These are phyloP conservation scores for Pterocles orientalis DNA, from an alignment of 2,113 vertebrate genomes.

Conservation along the genomic window DNA sequence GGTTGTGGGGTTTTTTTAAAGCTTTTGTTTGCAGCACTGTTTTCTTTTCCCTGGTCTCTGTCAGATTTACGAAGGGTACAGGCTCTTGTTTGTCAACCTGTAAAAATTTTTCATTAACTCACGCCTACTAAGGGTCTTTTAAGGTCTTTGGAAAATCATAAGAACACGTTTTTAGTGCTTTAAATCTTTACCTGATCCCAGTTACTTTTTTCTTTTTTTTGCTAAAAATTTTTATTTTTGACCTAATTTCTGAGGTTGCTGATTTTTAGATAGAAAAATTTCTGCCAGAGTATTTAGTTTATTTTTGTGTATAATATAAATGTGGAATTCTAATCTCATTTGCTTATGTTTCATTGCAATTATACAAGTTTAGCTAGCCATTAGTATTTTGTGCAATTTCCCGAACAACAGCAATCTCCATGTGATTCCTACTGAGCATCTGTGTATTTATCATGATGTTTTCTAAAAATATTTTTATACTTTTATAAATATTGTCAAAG, in stretches of 20 bases:
- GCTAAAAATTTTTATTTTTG: neutral
- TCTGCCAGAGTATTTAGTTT: neutral
- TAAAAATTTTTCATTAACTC: neutral
- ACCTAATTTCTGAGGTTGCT: neutral
- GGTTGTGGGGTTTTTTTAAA: neutral
- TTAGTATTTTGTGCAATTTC: neutral
- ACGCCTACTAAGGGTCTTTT: neutral
- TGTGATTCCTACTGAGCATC: neutral
- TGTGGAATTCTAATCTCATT: neutral
- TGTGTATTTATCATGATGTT: neutral
- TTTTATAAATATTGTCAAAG: neutral
- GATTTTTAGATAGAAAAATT: neutral
- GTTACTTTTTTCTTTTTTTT: neutral
- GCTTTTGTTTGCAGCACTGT: neutral
- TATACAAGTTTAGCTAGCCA: neutral
- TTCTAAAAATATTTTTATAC: neutral
- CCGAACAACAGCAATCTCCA: neutral
- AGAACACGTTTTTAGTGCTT: rapidly evolving
- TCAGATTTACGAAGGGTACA: neutral
- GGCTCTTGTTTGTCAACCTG: neutral
- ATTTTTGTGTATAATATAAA: neutral
- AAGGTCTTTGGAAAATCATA: neutral
- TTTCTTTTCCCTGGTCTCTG: neutral
- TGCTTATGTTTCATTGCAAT: neutral
- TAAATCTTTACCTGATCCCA: neutral